Percentiles rank a stretch among this genome's conserved stretches.
These are phyloP conservation scores for Anarhynchus alexandrinus DNA, from an alignment of 2,113 vertebrate species.

Conservation along the genomic window DNA sequence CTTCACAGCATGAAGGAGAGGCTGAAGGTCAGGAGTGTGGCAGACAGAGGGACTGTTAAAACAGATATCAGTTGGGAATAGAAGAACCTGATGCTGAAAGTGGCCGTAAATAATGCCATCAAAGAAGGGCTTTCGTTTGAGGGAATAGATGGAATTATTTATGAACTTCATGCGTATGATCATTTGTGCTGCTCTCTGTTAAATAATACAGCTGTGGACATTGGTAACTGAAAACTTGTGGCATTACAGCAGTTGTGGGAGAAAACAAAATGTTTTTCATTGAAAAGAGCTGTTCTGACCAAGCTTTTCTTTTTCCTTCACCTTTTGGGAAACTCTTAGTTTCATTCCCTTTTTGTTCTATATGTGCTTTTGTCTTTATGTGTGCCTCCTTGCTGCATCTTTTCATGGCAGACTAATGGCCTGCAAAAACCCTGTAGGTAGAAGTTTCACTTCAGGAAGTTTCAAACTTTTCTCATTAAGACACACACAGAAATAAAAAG, in stretches of 20 bases:
- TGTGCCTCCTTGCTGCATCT: background rate
- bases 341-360: background rate
- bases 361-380: background rate
- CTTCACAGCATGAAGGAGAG: background rate
- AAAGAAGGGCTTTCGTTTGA: background rate
- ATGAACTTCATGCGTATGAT: background rate
- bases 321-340: background rate
- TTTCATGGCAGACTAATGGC: background rate
- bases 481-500: background rate
- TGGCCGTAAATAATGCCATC: background rate
- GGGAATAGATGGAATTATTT: background rate
- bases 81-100: background rate
- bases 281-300: background rate
- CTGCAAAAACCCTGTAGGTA: background rate
- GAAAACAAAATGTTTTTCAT: background rate
- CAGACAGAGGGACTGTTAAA: background rate
- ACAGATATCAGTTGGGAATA: background rate
- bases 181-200: background rate
- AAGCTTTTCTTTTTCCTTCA: background rate
- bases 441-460: background rate
- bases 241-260: background rate
- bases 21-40: background rate
- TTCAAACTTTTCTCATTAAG: background rate
- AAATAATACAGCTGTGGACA: background rate
- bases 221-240: background rate